phyloP scores from a whole-genome alignment of 2,113 vertebrate species.

The Ictidomys tridecemlineatus region DNA sequence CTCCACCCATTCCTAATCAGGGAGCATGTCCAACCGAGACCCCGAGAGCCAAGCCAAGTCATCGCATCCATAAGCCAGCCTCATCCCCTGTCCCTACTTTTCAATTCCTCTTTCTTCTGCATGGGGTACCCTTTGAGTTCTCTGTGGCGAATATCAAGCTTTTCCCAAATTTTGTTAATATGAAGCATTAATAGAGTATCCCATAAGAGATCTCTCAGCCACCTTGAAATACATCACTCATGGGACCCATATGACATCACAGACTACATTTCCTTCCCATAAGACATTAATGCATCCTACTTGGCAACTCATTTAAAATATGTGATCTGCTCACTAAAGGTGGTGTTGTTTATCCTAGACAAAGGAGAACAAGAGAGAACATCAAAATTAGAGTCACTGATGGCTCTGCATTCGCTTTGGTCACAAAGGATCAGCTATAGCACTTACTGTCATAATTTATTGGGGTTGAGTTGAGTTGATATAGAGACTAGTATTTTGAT shows the following conservation, averaged over 20 bases:
- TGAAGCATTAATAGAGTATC: not conserved
- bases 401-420: not conserved
- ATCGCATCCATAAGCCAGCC: not conserved
- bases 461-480: not conserved
- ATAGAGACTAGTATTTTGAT: not conserved
- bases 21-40: conserved; percentile 59
- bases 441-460: not conserved
- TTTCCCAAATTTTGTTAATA: not conserved
- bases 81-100: conserved; percentile 57
- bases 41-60: conserved; percentile 42
- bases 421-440: not conserved
- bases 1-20: conserved; percentile 80
- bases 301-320: not conserved
- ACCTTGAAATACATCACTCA: not conserved
- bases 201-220: not conserved
- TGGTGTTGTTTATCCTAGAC: not conserved
- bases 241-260: not conserved
- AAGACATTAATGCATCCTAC: not conserved
- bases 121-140: not conserved
- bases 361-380: not conserved
- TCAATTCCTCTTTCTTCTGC: conserved; percentile 70
- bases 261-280: not conserved
- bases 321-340: not conserved
- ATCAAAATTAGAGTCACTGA: not conserved
- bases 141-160: not conserved